Conservation (phyloP, 2,113 vertebrate genomes). For the Bostrychus sinensis region DNA sequence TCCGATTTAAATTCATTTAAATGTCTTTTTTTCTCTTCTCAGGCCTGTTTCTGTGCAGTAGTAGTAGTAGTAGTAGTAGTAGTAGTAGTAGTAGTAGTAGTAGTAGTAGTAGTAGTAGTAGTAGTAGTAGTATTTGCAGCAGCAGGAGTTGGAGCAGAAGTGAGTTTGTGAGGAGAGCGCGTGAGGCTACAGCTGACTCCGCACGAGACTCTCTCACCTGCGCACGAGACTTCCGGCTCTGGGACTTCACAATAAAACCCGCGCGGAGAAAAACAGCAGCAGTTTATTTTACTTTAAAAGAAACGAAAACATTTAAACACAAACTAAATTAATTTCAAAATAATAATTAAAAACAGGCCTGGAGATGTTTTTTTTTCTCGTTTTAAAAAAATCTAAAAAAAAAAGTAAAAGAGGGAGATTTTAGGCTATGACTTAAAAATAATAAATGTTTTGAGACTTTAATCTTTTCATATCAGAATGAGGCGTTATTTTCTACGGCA, state of each 20-base stretch:
- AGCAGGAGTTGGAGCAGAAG: neutral
- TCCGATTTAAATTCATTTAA: too few relatives aligned
- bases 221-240: neutral
- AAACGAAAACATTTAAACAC: neutral
- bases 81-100: neutral
- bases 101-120: neutral
- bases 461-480: too few relatives aligned
- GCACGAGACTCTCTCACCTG: conserved; percentile 3
- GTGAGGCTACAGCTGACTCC: conserved; percentile 4
- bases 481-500: too few relatives aligned
- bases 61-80: neutral
- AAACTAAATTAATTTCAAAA: neutral
- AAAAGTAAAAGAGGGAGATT: too few relatives aligned
- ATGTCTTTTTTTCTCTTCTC: too few relatives aligned
- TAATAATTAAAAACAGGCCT: neutral
- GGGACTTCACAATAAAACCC: neutral
- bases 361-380: neutral
- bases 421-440: too few relatives aligned
- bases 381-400: too few relatives aligned
- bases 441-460: too few relatives aligned
- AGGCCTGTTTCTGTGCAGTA: too few relatives aligned
- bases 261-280: too few relatives aligned
- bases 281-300: neutral
- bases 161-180: conserved; percentile 1
- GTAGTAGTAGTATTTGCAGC: neutral